Evolutionary conservation across 2,888 invertebrate genomes (phyloP).

Genomic region (Mythimna loreyi): DNA sequence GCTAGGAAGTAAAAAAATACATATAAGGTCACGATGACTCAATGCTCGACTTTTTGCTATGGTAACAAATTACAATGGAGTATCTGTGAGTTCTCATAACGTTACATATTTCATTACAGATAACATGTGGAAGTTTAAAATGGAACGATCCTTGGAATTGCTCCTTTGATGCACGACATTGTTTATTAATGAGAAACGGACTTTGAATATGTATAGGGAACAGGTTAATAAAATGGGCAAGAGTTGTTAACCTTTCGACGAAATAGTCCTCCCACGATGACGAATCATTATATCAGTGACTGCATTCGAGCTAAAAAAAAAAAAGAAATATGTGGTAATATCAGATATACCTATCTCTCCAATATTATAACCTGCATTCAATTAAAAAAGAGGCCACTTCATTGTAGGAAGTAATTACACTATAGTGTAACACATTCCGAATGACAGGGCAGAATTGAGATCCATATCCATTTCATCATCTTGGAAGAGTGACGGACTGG

Average conservation of each 20-base stretch:
- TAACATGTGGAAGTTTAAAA: conserved; percentile 62
- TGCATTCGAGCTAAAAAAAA: conserved; percentile 14
- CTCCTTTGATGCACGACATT: conserved; percentile 81
- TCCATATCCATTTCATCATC: conserved; percentile 76
- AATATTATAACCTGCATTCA: conserved; percentile 42
- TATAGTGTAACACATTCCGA: conserved; percentile 71
- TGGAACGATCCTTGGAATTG: conserved; percentile 75
- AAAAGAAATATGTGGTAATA: conserved; percentile 19
- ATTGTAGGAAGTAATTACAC: conserved; percentile 74
- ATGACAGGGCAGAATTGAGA: conserved; percentile 73
- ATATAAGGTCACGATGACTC: conserved; percentile 64
- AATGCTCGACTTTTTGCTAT: conserved; percentile 46
- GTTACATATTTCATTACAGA: conserved; percentile 52
- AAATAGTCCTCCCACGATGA: conserved; percentile 54
- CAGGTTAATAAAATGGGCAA: conserved; percentile 74
- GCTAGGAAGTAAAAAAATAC: conserved; percentile 63
- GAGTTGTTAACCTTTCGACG: conserved; percentile 67
- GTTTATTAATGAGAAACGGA: conserved; percentile 80
- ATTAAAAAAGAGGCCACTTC: conserved; percentile 63
- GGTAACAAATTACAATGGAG: conserved; percentile 42
- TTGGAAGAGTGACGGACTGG: conserved; percentile 68
- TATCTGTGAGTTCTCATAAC: conserved; percentile 52
- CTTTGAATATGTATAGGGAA: conserved; percentile 78
- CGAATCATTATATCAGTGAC: conserved; percentile 46
- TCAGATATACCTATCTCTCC: conserved; percentile 30